Evolutionary conservation across 2,888 invertebrate species (phyloP).

Genomic region (Scrobipalpa costella): DNA sequence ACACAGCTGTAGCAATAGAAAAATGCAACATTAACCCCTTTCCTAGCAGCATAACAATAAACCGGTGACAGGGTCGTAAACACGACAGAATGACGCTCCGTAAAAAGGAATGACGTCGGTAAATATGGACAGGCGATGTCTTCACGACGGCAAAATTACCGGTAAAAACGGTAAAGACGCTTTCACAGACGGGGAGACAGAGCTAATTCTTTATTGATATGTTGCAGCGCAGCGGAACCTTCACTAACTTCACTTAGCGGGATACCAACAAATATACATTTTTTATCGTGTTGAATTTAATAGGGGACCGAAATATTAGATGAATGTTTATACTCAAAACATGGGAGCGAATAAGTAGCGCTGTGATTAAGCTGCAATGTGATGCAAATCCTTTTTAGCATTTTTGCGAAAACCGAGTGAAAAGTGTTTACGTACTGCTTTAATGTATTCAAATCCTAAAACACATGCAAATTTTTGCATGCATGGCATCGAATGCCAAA

Average conservation of each 20-base stretch:
- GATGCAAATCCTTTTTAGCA: conserved; percentile 38
- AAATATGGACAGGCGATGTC: conserved; percentile 75
- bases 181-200: conserved; percentile 46
- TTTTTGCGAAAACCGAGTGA: conserved; percentile 32
- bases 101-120: conserved; percentile 74
- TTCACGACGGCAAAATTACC: conserved; percentile 42
- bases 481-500: not conserved
- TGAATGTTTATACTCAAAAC: conserved; percentile 35
- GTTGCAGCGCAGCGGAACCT: conserved; percentile 24
- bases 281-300: conserved; percentile 20
- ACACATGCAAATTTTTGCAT: conserved; percentile 25
- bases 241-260: conserved; percentile 34
- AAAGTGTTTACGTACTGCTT: conserved; percentile 25
- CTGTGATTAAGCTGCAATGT: conserved; percentile 35
- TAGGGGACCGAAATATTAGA: conserved; percentile 9
- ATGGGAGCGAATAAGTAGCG: conserved; percentile 30
- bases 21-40: conserved; percentile 70
- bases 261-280: conserved; percentile 26
- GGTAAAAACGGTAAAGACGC: conserved; percentile 45
- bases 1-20: conserved; percentile 44
- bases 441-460: conserved; percentile 31
- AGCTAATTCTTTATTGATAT: conserved; percentile 60
- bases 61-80: conserved; percentile 68
- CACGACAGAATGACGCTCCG: conserved; percentile 59
- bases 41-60: conserved; percentile 68